Conservation (phyloP, 2,113 vertebrate species). For the Bagarius yarrelli region DNA sequence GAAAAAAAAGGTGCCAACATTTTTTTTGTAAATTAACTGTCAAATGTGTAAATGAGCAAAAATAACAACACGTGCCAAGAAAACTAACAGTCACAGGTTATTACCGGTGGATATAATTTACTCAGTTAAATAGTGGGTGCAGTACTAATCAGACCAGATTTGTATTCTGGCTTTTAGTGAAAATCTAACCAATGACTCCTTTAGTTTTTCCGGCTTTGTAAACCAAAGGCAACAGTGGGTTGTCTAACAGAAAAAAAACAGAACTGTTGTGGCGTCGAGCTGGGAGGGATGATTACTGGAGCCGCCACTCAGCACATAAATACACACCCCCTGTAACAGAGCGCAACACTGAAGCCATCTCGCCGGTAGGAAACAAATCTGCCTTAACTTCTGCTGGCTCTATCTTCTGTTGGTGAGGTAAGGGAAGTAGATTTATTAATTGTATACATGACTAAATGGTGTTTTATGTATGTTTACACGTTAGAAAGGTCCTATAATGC, state of each 20-base stretch:
- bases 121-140: neutral
- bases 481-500: neutral
- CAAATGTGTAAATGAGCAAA: neutral
- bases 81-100: neutral
- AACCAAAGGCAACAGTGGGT: neutral
- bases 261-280: conserved; percentile 19
- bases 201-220: neutral
- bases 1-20: no score
- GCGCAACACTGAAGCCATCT: neutral
- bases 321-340: conserved; percentile 22
- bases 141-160: conserved; percentile 1
- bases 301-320: conserved; percentile 33
- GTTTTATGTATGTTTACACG: neutral
- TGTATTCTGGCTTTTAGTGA: neutral
- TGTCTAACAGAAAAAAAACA: conserved; percentile 3
- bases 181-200: neutral
- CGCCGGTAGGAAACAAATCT: conserved; percentile 2
- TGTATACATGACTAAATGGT: neutral
- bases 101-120: neutral
- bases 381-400: neutral
- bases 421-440: neutral
- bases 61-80: neutral
- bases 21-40: neutral
- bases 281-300: conserved; percentile 48
- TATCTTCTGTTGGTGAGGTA: conserved; percentile 5